Evolutionary conservation across 2,797 vertebrate genomes (phyloP), one percentile per base, ranked within the genome.

Genomic region (Acropternis orthonyx): DNA sequence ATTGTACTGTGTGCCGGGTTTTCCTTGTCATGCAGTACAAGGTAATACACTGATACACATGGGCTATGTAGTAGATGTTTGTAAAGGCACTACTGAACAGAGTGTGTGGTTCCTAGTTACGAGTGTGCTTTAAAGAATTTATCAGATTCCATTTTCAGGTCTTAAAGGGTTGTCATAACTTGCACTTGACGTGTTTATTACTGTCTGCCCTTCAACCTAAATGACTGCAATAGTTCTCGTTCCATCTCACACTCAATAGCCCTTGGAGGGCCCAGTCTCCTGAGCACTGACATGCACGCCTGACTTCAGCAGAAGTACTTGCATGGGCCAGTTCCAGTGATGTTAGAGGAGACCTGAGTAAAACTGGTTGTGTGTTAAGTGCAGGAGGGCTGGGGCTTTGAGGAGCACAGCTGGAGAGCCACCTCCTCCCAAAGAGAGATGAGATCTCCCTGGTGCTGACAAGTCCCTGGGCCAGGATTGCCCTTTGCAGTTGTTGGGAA

Each of bases 241-340:
- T 84, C 56, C 44, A 23, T 80, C 43, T 67, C 76, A 37, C 72
- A 44, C 34, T 66, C 51, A 46, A 6, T 5, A n/a, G 37, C 43
- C 10, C 4, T 28, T 34, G 2, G 32, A 74, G 23, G 24, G 28
- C 41, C 36, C 30, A 5, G 23, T 24, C 32, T 55, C 83, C 30
- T 27, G 27, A 51, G 4, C 16, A 4, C 39, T 2, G 4, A 5
- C 23, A 10, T 2, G 0, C 3, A 1, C 0, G 0, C 41, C 71
- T n/a, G 5, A 4, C 12, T n/a, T 22, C 37, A 78, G 36, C 55
- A 51, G 41, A 18, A 9, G 26, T 1, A 11, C n/a, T 24, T 2
- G 0, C 16, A 4, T 43, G 37, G 73, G 39, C 28, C 3, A 0
- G 3, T n/a, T 37, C 23, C 9, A 21, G 48, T 20, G 62, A 10